Percentiles rank a stretch among this genome's conserved stretches.
Evolutionary conservation across 1,140 invertebrate species (phyloP).

Genomic region (Aphidius ervi): DNA sequence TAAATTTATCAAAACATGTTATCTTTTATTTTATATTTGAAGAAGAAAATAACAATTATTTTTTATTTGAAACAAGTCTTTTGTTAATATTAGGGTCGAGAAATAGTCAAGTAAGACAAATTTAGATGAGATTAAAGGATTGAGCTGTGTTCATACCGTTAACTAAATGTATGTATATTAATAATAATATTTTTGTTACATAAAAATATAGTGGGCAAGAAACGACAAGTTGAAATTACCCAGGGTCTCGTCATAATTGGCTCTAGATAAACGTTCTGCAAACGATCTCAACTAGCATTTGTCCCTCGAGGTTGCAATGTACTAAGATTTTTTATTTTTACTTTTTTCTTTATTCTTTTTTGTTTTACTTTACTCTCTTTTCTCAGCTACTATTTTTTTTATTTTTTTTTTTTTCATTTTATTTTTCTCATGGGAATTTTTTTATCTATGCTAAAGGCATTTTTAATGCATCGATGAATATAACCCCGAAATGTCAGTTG

Average conservation of each 20-base stretch:
- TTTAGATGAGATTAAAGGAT: too few species aligned
- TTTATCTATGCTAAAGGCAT: not conserved
- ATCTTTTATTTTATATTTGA: too few species aligned
- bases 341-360: constrained; percentile 9
- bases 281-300: constrained; percentile 19
- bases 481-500: constrained; percentile 26
- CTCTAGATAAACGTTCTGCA: constrained; percentile 16
- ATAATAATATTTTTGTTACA: not conserved
- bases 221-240: not conserved
- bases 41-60: too few species aligned
- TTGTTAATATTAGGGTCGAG: too few species aligned
- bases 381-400: too few species aligned
- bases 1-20: too few species aligned
- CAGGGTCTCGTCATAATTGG: constrained; percentile 13
- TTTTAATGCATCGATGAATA: constrained; percentile 18
- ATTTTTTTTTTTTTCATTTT: constrained; percentile 6
- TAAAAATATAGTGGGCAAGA: not conserved
- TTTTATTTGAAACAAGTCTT: too few species aligned
- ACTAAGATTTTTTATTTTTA: constrained; percentile 15
- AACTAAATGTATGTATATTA: too few species aligned
- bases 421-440: constrained; percentile 1
- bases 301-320: constrained; percentile 17
- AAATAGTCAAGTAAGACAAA: too few species aligned
- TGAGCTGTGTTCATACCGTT: not conserved
- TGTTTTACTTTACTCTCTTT: constrained; percentile 1